Conservation (phyloP, 1,140 invertebrate species). For the Lucilia cuprina region DNA sequence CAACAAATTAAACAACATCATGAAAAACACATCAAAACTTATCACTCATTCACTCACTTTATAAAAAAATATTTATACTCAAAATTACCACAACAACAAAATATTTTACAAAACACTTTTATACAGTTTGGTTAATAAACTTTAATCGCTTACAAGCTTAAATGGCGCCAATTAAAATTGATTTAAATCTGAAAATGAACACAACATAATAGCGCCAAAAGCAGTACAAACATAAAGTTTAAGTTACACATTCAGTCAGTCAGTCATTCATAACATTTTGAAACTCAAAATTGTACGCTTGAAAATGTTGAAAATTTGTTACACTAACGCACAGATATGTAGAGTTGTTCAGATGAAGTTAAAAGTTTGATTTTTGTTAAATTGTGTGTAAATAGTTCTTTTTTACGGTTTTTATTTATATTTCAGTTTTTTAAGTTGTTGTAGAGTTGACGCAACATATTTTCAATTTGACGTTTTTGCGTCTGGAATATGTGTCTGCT, state of each 20-base stretch:
- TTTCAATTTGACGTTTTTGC: neutral
- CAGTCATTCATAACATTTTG: neutral
- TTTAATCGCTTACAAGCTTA: conserved; percentile 26
- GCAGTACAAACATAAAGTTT: neutral
- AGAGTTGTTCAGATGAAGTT: neutral
- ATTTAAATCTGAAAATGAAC: neutral
- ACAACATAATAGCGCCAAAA: neutral
- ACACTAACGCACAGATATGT: neutral
- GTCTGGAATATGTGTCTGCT: neutral
- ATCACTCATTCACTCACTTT: neutral
- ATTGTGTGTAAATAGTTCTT: neutral
- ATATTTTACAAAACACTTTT: neutral
- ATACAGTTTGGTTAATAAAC: neutral
- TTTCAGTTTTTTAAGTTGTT: neutral
- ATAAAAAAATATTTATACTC: neutral
- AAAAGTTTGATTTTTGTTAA: neutral
- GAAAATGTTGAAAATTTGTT: conserved; percentile 1
- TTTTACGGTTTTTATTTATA: too few relatives aligned
- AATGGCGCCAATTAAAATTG: conserved; percentile 33
- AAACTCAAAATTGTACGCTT: neutral
- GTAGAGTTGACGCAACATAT: neutral
- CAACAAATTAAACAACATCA: conserved; percentile 17
- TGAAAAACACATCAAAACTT: neutral
- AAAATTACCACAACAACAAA: neutral
- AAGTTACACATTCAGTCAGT: neutral